Percentiles rank a stretch among this genome's conserved stretches.
Evolutionary conservation across 1,140 invertebrate species (phyloP).

Genomic region (Contarinia nasturtii): DNA sequence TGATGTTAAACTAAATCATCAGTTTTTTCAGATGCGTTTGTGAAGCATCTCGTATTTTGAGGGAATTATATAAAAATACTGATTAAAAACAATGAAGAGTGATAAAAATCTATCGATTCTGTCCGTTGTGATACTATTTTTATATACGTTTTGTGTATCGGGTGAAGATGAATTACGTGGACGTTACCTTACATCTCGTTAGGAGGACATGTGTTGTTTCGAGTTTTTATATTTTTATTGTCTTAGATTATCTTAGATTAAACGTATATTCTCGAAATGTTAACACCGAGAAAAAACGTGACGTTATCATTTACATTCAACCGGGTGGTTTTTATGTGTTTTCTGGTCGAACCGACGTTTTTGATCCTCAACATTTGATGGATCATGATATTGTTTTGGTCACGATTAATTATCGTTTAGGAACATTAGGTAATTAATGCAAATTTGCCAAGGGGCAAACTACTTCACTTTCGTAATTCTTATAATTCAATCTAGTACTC

Average conservation of each 20-base stretch:
- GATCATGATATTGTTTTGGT: slow-evolving; percentile 44
- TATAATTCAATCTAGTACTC: too few species aligned
- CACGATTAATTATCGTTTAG: slow-evolving; percentile 50
- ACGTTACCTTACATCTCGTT: slow-evolving; percentile 49
- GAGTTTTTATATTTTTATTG: too few species aligned
- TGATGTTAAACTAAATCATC: too few species aligned
- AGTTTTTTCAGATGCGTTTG: too few species aligned
- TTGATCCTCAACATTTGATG: slow-evolving; percentile 39
- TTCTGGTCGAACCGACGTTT: slow-evolving; percentile 27
- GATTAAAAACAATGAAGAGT: too few species aligned
- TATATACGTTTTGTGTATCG: slow-evolving; percentile 22
- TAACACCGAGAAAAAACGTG: slow-evolving; percentile 18
- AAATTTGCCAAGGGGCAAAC: too few species aligned
- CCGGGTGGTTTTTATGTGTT: slow-evolving; percentile 28
- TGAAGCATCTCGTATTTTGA: too few species aligned
- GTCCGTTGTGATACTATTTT: slow-evolving; percentile 34
- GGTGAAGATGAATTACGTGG: slow-evolving; percentile 52
- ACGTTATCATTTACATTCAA: slow-evolving; percentile 38
- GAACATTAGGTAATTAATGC: slow-evolving; percentile 35
- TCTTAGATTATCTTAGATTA: too few species aligned
- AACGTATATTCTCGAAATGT: slow-evolving; percentile 22
- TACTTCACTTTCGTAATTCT: too few species aligned
- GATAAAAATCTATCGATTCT: slow-evolving; percentile 31
- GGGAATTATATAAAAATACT: too few species aligned
- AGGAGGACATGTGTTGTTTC: too few species aligned